Evolutionary conservation across 1,140 invertebrate genomes (phyloP), one percentile per base, ranked within the genome.

Genomic region (Ceratitis capitata): DNA sequence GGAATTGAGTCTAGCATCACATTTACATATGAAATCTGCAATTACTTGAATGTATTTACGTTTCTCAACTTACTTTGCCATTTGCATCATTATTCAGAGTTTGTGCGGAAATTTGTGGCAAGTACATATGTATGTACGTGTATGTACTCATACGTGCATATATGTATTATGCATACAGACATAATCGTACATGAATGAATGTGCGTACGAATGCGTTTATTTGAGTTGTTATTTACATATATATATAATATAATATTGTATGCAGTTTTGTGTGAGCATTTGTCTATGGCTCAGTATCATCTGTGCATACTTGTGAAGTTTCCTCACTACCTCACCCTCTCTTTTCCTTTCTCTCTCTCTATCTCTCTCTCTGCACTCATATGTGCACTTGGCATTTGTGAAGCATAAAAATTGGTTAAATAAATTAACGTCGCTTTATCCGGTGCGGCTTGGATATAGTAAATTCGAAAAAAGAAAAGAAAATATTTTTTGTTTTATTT

Each of bases 11-110:
- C 7, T 39, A 16, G 69, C 35, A 26, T 4, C 23, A 2, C 35
- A 78, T 78, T 78, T 78, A 78, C 69, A 78, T 78, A 78, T 78
- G 39, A 78, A 42, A 78, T 78, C 69, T 78, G 69, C 69, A 78
- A 78, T 78, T 78, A 78, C 69, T 78, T 78, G 39, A 42, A 78
- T 78, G 16, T 47, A 78, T 78, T 78, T 78, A 26, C 19, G 69
- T 78, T 78, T 45, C 16, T 42, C 69, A 78, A 78, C 39, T 45
- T 78, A 32, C 69, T 78, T n/a, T 78, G 69, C 69, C 42, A 78
- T 78, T 78, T 78, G n/a, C 39, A 78, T 78, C 69, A 42, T 78
- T 39, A 45, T 78, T 45, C 39, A 78, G 69, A 42, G 61, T 69
- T 69, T 29, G 29, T 69, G 14, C 61, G 61, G 61, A 69, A 35